phyloP scores from a whole-genome alignment of 37 sponge, comb jelly and placozoan species.

The Tethya wilhelma region DNA sequence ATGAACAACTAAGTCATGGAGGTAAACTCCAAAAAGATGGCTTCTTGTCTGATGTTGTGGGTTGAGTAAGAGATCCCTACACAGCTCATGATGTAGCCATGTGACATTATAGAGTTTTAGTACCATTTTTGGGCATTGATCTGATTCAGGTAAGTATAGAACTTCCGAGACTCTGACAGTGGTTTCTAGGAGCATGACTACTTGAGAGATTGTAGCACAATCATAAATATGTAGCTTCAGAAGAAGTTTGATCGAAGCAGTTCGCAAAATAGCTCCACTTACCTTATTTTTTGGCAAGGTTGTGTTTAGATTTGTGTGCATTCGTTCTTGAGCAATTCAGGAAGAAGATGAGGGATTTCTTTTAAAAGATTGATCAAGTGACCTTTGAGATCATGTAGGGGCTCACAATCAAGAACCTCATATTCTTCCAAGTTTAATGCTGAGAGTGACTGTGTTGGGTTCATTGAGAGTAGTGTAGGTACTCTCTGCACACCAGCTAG shows the following conservation, averaged over 20 bases:
- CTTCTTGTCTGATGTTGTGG: background rate
- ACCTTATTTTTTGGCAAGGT: background rate
- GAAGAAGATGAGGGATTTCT: constrained; percentile 5
- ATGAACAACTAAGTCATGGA: constrained; percentile 26
- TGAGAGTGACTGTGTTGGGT: background rate
- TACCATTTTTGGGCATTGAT: constrained; percentile 8
- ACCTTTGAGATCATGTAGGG: constrained; percentile 15
- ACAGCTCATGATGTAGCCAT: constrained; percentile 41
- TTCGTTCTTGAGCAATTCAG: constrained; percentile 1
- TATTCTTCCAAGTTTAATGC: constrained; percentile 1
- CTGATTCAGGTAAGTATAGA: too few species aligned
- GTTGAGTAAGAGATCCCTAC: constrained; percentile 3
- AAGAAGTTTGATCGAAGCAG: constrained; percentile 4
- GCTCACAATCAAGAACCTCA: background rate
- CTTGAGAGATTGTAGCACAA: background rate
- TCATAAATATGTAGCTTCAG: background rate
- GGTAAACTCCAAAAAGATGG: constrained; percentile 25
- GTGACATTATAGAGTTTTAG: constrained; percentile 37
- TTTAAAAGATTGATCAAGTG: background rate
- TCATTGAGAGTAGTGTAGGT: background rate
- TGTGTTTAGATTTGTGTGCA: constrained; percentile 1
- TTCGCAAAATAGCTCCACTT: constrained; percentile 9
- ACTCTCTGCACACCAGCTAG: constrained; percentile 14
- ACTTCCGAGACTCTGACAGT: too few species aligned
- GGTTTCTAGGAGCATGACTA: background rate